Evolutionary conservation across 2,888 invertebrate species (phyloP), one percentile per base, ranked within the genome.

Genomic region (Notodonta dromedarius): DNA sequence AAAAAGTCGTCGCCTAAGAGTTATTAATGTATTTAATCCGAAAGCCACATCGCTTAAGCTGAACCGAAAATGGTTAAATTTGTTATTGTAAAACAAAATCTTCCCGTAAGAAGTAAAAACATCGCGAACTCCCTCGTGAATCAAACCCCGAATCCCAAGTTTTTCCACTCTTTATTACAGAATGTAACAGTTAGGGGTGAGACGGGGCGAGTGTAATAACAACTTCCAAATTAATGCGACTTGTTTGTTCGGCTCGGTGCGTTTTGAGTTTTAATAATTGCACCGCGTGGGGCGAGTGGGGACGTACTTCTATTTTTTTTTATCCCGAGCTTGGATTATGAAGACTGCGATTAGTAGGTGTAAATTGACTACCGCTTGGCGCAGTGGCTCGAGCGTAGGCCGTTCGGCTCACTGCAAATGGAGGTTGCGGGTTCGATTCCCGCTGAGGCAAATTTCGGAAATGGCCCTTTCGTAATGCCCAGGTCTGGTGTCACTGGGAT

Each of bases 181-280:
- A 56, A 56, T 24, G 56, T 44, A 44, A 56, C 44, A 42, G 55
- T 55, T 40, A 55, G 40, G 53, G 44, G 64, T 63, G 64, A 40
- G 56, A 56, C 55, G 60, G 40, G 58, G 59, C 58, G 59, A 53
- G 55, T 64, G 63, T 60, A 65, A 68, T 69, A 77, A 79, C 64
- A 66, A 77, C 75, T 85, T 84, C 73, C 57, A 70, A 76, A 86
- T 80, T 80, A 83, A 85, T 83, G 86, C 59, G 84, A 83, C 84
- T 85, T 86, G 85, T 85, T 86, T 83, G 82, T 86, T 85, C 35
- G 59, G 32, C 53, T 51, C 46, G 57, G 67, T 65, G 71, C 67
- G 74, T 63, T 67, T 62, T 64, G 75, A 70, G 68, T 74, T 56
- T 70, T 74, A 67, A 76, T 76, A 75, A 76, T 75, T 74, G 77